Evolutionary conservation across 2,113 vertebrate species (phyloP), one percentile per base, ranked within the genome.

Genomic region (Limanda limanda): DNA sequence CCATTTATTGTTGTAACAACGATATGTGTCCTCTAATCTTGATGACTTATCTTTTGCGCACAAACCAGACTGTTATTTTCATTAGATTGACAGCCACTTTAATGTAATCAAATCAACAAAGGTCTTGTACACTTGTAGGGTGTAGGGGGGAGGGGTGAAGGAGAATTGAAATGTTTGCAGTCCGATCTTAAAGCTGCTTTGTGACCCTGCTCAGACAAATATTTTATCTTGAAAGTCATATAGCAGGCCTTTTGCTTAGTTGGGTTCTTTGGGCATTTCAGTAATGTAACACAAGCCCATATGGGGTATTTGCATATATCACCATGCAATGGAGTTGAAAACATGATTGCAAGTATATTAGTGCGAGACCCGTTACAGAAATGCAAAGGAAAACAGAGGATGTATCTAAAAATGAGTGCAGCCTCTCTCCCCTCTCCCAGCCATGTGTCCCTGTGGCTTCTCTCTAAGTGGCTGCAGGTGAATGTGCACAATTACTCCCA

Each of bases 381-480:
- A 76, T 47, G 31, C 18, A 71, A 56, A 59, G 37, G 24, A 79
- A 71, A 61, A 62, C 18, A 61, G 52, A 68, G 62, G 40, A 72
- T 81, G 35, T 65, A 60, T 60, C 37, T 59, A 65, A 74, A 78
- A 69, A 81, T 52, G 27, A 73, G 71, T 31, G 47, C 59, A 25
- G 23, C 48, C 57, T 74, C 42, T 52, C 59, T 71, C n/a, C 31
- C 17, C 35, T 68, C 79, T 79, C 6, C 18, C 40, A 51, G 15
- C 55, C 42, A 70, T 74, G 63, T 48, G 71, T 76, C 71, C 74
- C 77, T 51, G 61, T 47, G 23, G 77, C 60, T 71, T 70, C 58
- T 57, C 70, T 73, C 55, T 84, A 85, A 85, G 80, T 80, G 74
- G 64, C 70, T 88, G 82, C 89, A 88, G 88, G 88, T 90, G 87